Evolutionary conservation across 2,888 invertebrate species (phyloP).

Genomic region (Lapara coniferarum): DNA sequence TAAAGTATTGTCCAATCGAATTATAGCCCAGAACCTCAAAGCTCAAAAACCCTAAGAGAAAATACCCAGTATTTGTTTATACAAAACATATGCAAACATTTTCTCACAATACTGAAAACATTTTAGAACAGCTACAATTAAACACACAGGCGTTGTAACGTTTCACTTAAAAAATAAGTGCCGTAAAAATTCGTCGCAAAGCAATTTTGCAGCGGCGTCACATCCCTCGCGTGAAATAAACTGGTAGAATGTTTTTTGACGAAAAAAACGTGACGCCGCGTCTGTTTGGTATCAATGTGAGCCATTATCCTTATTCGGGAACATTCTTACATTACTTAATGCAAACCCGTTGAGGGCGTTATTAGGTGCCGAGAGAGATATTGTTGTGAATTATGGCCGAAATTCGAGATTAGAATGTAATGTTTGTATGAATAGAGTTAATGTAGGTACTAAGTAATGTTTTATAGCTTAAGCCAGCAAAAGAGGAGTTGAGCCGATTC

Average conservation of each 20-base stretch:
- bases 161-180: conserved; percentile 29
- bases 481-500: no score
- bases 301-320: background rate
- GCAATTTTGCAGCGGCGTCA: conserved; percentile 34
- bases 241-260: conserved; percentile 32
- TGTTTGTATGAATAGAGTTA: background rate
- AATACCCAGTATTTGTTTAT: no score
- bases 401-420: background rate
- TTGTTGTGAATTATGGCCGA: background rate
- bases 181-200: conserved; percentile 37
- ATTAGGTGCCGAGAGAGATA: conserved; percentile 1
- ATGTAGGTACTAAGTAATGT: no score
- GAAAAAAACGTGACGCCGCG: conserved; percentile 17
- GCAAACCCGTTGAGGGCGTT: background rate
- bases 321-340: background rate
- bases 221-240: conserved; percentile 36
- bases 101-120: no score
- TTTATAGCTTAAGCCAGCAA: no score
- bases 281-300: conserved; percentile 3
- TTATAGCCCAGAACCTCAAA: no score
- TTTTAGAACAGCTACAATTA: background rate
- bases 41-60: no score
- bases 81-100: no score
- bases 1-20: no score
- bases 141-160: background rate